A percentile compares a stretch with the other conserved stretches of the same genome.
phyloP scores from a whole-genome alignment of 2,888 invertebrate genomes.

The Idaea biselata region DNA sequence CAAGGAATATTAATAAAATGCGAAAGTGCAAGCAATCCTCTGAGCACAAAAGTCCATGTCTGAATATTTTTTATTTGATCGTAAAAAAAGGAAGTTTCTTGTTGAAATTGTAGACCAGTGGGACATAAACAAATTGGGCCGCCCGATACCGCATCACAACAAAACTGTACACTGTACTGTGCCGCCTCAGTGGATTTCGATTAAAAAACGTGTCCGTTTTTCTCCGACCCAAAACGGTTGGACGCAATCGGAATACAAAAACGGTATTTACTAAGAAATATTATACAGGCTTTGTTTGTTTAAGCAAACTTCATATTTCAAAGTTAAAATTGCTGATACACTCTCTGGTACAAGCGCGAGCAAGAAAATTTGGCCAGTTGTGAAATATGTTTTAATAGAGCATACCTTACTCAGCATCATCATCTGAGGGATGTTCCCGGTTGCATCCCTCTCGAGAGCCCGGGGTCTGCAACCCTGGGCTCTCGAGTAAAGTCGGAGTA shows the following conservation, averaged over 20 bases:
- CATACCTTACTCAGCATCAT: no score
- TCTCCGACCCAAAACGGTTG: background rate
- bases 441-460: no score
- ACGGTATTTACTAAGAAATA: background rate
- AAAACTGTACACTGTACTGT: background rate
- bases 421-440: no score
- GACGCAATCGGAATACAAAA: background rate
- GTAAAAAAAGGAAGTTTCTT: no score
- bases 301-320: slow-evolving; percentile 4
- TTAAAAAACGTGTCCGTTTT: background rate
- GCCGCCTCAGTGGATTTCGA: background rate
- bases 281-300: background rate
- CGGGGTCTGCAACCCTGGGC: no score
- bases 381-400: no score
- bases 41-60: no score
- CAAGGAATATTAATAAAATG: no score
- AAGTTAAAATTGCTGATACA: slow-evolving; percentile 2
- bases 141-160: background rate
- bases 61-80: no score
- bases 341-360: background rate
- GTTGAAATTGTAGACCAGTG: background rate
- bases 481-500: no score
- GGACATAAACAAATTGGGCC: background rate
- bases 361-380: background rate
- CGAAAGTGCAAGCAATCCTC: no score